Evolutionary conservation across 2,113 vertebrate genomes (phyloP).

Genomic region (Corythaixoides concolor): DNA sequence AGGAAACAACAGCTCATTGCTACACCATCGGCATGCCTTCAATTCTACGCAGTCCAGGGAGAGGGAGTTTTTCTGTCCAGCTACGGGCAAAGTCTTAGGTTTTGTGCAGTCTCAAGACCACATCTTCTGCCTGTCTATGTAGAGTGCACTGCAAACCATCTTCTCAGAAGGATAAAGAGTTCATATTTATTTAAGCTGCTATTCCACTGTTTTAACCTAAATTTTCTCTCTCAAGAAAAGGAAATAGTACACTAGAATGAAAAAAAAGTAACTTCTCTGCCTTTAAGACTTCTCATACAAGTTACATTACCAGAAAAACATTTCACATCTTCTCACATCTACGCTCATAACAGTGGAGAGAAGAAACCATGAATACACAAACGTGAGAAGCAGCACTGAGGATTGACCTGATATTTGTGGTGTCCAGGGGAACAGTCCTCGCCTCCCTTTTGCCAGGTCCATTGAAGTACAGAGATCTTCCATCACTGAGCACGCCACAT

Average conservation of each 20-base stretch:
- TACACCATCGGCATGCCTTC: not conserved
- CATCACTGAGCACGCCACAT: constrained; percentile 90
- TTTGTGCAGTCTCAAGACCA: not conserved
- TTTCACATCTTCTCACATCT: not conserved
- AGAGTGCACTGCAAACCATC: not conserved
- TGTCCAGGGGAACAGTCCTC: constrained; percentile 89
- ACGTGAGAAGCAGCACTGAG: not conserved
- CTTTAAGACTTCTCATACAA: not conserved
- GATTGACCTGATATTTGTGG: constrained; percentile 88
- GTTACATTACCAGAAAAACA: not conserved
- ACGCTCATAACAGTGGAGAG: not conserved
- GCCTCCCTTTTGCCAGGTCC: constrained; percentile 91
- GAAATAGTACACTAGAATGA: not conserved
- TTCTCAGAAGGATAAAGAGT: not conserved
- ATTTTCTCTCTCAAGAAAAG: not conserved
- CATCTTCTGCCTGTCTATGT: not conserved
- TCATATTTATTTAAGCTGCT: not conserved
- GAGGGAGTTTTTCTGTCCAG: not conserved
- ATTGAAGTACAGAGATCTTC: constrained; percentile 93
- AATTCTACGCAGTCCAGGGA: not conserved
- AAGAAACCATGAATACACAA: not conserved
- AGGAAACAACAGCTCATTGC: not conserved
- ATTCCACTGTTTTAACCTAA: not conserved
- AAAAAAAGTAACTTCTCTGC: not conserved
- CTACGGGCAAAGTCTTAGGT: not conserved